Percentiles rank a stretch among this genome's conserved stretches.
Evolutionary conservation across 1,140 invertebrate genomes (phyloP).

Genomic region (Bemisia tabaci): DNA sequence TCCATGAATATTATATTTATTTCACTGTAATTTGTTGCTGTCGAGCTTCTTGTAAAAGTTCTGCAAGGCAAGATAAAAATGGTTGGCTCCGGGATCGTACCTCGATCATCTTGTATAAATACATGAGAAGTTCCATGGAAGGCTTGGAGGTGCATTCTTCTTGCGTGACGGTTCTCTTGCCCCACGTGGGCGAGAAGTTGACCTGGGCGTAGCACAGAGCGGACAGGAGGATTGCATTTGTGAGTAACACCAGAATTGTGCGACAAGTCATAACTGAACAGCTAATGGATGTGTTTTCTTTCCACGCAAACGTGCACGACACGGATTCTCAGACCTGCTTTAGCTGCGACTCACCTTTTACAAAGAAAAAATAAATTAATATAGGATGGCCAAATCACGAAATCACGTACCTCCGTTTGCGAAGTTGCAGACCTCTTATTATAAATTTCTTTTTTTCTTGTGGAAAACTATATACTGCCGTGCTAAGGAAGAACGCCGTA

Average conservation of each 20-base stretch:
- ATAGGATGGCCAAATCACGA: not conserved
- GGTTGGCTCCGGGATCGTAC: no score
- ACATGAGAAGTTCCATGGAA: slow-evolving; percentile 20
- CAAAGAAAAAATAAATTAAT: not conserved
- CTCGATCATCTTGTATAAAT: slow-evolving; percentile 20
- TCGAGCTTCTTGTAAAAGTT: no score
- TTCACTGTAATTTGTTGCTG: no score
- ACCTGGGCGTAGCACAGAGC: slow-evolving; percentile 18
- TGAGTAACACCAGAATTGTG: not conserved
- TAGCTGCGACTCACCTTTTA: not conserved
- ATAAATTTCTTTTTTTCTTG: not conserved
- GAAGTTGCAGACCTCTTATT: not conserved
- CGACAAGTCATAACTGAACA: not conserved
- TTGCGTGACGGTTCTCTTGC: slow-evolving; percentile 17
- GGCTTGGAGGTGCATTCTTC: slow-evolving; percentile 11
- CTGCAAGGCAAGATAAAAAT: no score
- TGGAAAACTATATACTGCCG: no score
- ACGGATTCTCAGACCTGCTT: not conserved
- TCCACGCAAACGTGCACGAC: not conserved
- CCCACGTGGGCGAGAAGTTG: slow-evolving; percentile 26
- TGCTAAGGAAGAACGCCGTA: no score
- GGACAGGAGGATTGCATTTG: not conserved
- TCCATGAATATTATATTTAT: no score
- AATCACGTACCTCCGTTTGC: not conserved
- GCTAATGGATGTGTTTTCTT: not conserved